phyloP scores from a whole-genome alignment of 2,888 invertebrate genomes.

The Drosophila rubida region DNA sequence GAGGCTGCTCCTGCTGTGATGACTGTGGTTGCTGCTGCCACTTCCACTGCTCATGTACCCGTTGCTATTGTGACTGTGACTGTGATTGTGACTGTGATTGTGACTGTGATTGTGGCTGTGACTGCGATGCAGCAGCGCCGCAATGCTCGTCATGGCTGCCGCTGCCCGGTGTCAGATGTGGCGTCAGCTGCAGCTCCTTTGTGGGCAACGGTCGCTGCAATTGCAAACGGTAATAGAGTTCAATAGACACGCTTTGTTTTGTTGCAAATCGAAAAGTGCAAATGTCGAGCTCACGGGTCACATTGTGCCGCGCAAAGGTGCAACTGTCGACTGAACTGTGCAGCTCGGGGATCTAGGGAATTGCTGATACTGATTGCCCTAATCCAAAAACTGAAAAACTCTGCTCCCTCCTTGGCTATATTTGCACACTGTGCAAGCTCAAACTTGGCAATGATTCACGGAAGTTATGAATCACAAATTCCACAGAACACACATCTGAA shows the following conservation, averaged over 20 bases:
- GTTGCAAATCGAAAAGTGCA: not conserved
- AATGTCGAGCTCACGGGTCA: not conserved
- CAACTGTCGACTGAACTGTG: not conserved
- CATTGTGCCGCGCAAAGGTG: not conserved
- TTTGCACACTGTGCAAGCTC: not conserved
- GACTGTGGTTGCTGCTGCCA: conserved; percentile 63
- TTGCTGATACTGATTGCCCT: not conserved
- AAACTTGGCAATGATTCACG: not conserved
- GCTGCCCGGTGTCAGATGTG: conserved; percentile 47
- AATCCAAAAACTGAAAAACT: conserved; percentile 4
- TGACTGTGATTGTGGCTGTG: conserved; percentile 59
- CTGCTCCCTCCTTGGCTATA: not conserved
- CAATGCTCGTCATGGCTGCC: conserved; percentile 72
- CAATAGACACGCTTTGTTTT: conserved; percentile 72
- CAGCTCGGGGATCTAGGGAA: not conserved
- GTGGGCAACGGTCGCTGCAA: conserved; percentile 59
- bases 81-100: conserved; percentile 49
- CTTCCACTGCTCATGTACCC: conserved; percentile 72
- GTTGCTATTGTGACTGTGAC: conserved; percentile 46
- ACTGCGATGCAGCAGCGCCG: conserved; percentile 70
- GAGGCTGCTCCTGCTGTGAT: conserved; percentile 67
- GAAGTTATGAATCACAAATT: not conserved
- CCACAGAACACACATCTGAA: not conserved
- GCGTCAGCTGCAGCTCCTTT: conserved; percentile 28
- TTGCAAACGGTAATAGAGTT: conserved; percentile 65